Evolutionary conservation across 2,113 vertebrate species (phyloP).

Genomic region (Notarius quadriscutis): DNA sequence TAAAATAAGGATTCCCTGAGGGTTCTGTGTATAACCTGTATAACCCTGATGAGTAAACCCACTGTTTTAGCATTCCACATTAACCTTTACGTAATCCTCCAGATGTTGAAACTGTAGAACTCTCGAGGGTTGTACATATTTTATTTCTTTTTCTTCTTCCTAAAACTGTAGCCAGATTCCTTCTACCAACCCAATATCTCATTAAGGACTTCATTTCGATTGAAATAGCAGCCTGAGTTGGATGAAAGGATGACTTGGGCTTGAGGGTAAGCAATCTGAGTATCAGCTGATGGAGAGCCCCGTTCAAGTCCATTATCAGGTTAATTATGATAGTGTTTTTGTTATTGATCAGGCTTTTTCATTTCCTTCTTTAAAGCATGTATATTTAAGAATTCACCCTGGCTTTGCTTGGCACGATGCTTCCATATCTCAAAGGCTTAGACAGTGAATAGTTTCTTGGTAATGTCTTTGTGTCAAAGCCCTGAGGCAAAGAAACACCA

Average conservation of each 20-base stretch:
- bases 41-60: background rate
- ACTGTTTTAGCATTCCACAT: background rate
- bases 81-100: background rate
- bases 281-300: background rate
- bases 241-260: background rate
- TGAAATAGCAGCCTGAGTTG: background rate
- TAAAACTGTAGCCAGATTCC: background rate
- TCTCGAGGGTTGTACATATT: background rate
- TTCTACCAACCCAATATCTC: no score
- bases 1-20: background rate
- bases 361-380: slow-evolving; percentile 8
- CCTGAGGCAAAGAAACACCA: slow-evolving; percentile 54
- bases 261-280: background rate
- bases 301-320: background rate
- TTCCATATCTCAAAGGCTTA: slow-evolving; percentile 31
- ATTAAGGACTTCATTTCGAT: background rate
- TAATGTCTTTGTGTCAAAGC: slow-evolving; percentile 29
- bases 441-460: slow-evolving; percentile 49
- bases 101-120: background rate
- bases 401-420: slow-evolving; percentile 30
- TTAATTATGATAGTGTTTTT: slow-evolving; percentile 10
- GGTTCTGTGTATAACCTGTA: background rate
- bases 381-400: background rate
- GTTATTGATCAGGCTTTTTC: slow-evolving; percentile 17
- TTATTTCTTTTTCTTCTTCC: background rate